A percentile compares a stretch with the other conserved stretches of the same genome.
phyloP scores from a whole-genome alignment of 2,113 vertebrate species.

The Tinamus guttatus region DNA sequence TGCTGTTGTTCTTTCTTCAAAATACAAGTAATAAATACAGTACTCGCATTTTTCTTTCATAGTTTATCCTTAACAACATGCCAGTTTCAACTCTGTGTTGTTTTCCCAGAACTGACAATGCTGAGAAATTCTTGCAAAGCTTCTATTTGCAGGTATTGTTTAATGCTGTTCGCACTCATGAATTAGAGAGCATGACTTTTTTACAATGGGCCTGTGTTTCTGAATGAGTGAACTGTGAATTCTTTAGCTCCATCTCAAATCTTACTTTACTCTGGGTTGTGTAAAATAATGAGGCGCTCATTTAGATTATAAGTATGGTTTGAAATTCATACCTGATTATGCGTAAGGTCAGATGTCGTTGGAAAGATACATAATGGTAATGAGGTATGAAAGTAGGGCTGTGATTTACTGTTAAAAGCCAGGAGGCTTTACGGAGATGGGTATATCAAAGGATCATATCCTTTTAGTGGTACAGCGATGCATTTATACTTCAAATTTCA shows the following conservation, averaged over 20 bases:
- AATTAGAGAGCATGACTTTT: not conserved
- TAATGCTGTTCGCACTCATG: not conserved
- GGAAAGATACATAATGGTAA: conserved; percentile 35
- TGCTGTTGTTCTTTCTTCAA: conserved; percentile 79
- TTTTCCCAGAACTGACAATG: conserved; percentile 3
- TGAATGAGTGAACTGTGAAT: not conserved
- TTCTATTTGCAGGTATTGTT: not conserved
- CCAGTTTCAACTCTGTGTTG: not conserved
- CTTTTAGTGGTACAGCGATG: not conserved
- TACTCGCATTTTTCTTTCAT: conserved; percentile 38
- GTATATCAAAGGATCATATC: conserved; percentile 23
- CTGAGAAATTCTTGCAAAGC: not conserved
- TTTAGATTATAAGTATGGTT: not conserved
- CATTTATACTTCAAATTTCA: conserved; percentile 14
- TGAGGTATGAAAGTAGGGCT: conserved; percentile 41
- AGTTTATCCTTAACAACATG: conserved; percentile 10
- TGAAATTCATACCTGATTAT: conserved; percentile 11
- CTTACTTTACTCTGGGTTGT: not conserved
- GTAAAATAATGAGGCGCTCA: conserved; percentile 1
- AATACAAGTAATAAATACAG: conserved; percentile 66
- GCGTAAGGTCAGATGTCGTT: conserved; percentile 8
- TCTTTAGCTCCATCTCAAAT: not conserved
- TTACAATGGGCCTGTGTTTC: not conserved
- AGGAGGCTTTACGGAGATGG: conserved; percentile 13
- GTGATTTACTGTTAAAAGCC: conserved; percentile 32